A percentile compares a stretch with the other conserved stretches of the same genome.
phyloP scores from a whole-genome alignment of 2,888 invertebrate species.

The Drepanosiphum platanoidis region DNA sequence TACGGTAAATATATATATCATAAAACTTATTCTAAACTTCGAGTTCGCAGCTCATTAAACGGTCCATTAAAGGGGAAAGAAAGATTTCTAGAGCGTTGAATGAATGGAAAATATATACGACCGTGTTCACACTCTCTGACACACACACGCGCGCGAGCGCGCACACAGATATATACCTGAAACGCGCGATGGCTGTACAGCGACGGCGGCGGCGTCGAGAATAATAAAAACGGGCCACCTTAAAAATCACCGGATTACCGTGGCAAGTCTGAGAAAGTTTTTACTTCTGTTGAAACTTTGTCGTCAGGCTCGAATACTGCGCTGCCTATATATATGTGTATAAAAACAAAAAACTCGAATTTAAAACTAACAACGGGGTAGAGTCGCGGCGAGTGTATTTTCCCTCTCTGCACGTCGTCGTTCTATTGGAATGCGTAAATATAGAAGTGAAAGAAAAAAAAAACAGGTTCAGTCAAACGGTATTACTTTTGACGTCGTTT shows the following conservation, averaged over 20 bases:
- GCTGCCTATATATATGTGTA: too few relatives aligned
- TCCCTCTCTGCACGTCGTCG: background rate
- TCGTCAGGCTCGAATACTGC: background rate
- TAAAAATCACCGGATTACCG: conserved; percentile 46
- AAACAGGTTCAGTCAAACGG: background rate
- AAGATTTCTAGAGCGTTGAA: background rate
- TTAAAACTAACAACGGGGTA: background rate
- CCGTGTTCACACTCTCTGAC: background rate
- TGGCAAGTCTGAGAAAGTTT: conserved; percentile 40
- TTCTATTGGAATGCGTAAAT: background rate
- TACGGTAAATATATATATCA: background rate
- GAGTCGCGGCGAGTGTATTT: background rate
- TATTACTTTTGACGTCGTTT: background rate
- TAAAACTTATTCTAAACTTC: conserved; percentile 25
- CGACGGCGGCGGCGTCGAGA: background rate
- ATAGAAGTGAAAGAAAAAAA: background rate
- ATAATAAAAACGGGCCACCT: conserved; percentile 46
- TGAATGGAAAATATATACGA: background rate
- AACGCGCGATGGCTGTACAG: background rate
- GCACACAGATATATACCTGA: background rate
- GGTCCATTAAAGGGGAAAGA: conserved; percentile 36
- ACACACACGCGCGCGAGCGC: background rate
- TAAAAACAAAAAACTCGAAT: conserved; percentile 34
- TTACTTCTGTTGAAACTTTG: conserved; percentile 44
- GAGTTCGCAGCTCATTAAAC: conserved; percentile 53